Evolutionary conservation across 2,113 vertebrate genomes (phyloP).

Genomic region (Callopanchax toddi): DNA sequence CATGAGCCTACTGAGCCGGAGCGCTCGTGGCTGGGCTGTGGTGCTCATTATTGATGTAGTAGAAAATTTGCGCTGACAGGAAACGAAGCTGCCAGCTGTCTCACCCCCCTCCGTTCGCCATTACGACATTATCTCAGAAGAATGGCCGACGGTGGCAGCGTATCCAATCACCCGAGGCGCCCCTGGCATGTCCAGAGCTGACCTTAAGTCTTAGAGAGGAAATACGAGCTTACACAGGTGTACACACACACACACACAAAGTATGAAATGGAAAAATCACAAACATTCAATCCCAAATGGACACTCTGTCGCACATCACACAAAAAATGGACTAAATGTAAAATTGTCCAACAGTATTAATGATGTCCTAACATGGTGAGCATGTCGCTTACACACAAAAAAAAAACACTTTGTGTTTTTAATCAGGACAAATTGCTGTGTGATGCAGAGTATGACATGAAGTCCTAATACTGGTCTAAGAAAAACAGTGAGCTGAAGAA

Average conservation of each 20-base stretch:
- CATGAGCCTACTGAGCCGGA: constrained; percentile 58
- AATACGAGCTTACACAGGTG: constrained; percentile 14
- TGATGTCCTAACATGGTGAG: background rate
- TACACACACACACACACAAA: constrained; percentile 10
- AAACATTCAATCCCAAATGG: background rate
- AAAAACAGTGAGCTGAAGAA: constrained; percentile 37
- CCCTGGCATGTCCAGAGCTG: constrained; percentile 45
- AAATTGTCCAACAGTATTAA: background rate
- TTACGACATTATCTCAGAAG: constrained; percentile 71
- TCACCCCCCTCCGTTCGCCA: constrained; percentile 26
- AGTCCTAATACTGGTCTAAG: constrained; percentile 18
- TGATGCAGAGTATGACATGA: constrained; percentile 7
- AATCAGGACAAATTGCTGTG: constrained; percentile 19
- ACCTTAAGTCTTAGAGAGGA: constrained; percentile 15
- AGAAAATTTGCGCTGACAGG: constrained; percentile 75
- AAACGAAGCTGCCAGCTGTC: constrained; percentile 77
- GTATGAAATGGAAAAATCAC: constrained; percentile 5
- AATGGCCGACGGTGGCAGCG: constrained; percentile 48
- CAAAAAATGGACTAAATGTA: background rate
- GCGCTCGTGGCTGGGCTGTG: constrained; percentile 62
- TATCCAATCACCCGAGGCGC: constrained; percentile 47
- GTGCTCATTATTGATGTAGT: constrained; percentile 76
- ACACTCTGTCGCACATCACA: constrained; percentile 13
- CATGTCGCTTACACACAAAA: constrained; percentile 1
- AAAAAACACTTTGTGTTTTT: background rate